phyloP scores from a whole-genome alignment of 2,888 invertebrate genomes.

The Ophraella communa region DNA sequence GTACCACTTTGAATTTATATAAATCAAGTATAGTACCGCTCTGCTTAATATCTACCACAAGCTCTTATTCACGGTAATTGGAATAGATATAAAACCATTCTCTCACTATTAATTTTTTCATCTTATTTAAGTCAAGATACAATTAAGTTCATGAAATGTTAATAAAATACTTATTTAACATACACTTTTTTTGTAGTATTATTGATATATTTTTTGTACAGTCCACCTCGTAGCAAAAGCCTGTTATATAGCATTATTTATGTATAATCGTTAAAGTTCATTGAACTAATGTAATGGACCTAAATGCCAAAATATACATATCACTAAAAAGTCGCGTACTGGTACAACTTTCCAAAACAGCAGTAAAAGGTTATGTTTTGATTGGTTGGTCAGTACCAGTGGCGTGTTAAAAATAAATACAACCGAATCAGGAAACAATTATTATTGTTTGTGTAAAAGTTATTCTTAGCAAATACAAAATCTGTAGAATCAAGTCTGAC shows the following conservation, averaged over 20 bases:
- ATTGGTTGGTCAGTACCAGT: constrained; percentile 1
- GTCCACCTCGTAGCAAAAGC: constrained; percentile 26
- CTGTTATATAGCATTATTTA: constrained; percentile 35
- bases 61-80: too few species aligned
- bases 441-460: too few species aligned
- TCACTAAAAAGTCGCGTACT: constrained; percentile 30
- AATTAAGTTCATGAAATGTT: not conserved
- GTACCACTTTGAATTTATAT: not conserved
- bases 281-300: constrained; percentile 33
- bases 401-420: not conserved
- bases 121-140: too few species aligned
- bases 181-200: not conserved
- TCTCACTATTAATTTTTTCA: too few species aligned
- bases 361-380: constrained; percentile 36
- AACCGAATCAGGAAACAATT: not conserved
- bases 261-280: constrained; percentile 32
- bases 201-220: not conserved
- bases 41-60: not conserved
- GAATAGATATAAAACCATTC: too few species aligned
- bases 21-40: not conserved
- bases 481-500: too few species aligned
- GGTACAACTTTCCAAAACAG: constrained; percentile 39
- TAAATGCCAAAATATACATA: constrained; percentile 41
- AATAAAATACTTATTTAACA: not conserved
- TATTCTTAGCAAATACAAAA: too few species aligned